phyloP scores from a whole-genome alignment of 2,888 invertebrate species.

The Cryptophagus acutangulus region DNA sequence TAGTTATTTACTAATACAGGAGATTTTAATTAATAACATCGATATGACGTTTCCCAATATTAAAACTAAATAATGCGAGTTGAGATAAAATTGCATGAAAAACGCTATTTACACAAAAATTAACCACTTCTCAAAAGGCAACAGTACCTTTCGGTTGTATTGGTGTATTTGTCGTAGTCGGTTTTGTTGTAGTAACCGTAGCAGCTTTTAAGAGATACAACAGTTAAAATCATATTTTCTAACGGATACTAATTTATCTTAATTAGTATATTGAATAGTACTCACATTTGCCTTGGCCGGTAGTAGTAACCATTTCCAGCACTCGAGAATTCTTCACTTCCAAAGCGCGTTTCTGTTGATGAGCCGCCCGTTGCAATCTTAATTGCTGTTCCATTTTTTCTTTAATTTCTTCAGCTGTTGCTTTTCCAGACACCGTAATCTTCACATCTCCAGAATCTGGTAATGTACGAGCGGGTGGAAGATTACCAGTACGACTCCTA shows the following conservation, averaged over 20 bases:
- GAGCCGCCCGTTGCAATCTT: conserved; percentile 80
- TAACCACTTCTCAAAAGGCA: conserved; percentile 13
- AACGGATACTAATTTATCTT: conserved; percentile 5
- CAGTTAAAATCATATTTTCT: conserved; percentile 12
- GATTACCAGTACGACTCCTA: conserved; percentile 72
- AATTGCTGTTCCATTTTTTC: conserved; percentile 90
- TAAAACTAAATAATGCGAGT: too few relatives aligned
- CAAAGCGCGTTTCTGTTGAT: conserved; percentile 78
- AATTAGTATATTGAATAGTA: conserved; percentile 8
- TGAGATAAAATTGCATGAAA: too few relatives aligned
- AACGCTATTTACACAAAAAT: too few relatives aligned
- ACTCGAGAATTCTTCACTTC: conserved; percentile 55
- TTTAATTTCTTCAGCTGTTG: conserved; percentile 70
- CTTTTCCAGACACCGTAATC: conserved; percentile 52
- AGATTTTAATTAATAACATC: conserved; percentile 3
- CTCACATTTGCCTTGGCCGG: conserved; percentile 52
- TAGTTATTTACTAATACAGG: background rate
- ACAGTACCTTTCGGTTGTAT: conserved; percentile 49
- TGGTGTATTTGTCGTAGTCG: conserved; percentile 42
- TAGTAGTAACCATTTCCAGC: conserved; percentile 52
- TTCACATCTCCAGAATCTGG: conserved; percentile 21
- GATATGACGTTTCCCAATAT: too few relatives aligned
- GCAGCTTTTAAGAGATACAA: conserved; percentile 36
- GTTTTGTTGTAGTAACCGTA: conserved; percentile 40
- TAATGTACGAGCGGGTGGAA: conserved; percentile 52